Evolutionary conservation across 2,113 vertebrate genomes (phyloP), one percentile per base, ranked within the genome.

Genomic region (Tympanuchus pallidicinctus): DNA sequence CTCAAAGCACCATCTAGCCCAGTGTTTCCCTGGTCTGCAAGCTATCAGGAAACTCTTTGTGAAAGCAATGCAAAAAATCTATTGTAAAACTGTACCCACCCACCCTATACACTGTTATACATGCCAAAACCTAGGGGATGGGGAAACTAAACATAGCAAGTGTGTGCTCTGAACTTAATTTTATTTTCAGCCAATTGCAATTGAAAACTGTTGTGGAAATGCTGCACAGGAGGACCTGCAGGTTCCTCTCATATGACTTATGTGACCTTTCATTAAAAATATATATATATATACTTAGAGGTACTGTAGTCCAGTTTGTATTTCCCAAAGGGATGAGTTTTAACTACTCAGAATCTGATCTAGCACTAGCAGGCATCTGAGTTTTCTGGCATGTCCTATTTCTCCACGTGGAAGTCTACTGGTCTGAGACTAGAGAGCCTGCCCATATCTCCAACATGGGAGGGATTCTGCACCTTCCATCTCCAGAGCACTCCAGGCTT

Each of bases 11-110:
- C 67, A 34, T 85, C 59, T 54, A 61, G 17, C 14, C 84, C 40
- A 32, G 25, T 40, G 30, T 78, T 93, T 75, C 72, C 82, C 30
- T 72, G 38, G 25, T 91, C 57, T 95, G 81, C 82, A 81, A 94
- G 30, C 28, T 13, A 73, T 57, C 52, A 57, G 57, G 57, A 89
- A 52, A 52, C 11, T 74, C 42, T 32, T 85, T 66, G 79, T 56
- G 85, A 89, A 89, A 65, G 38, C 47, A 47, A 19, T n/a, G 66
- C 47, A 84, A 52, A 64, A 85, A 52, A 8, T 15, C 30, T 78
- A 6, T 14, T 74, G n/a, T 54, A 60, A 82, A n/a, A 21, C 16
- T 9, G 11, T 40, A 52, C 28, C 6, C 38, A 25, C 20, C 10
- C 28, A 34, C 40, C 13, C 42, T 25, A 13, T 32, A 8, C 4